Evolutionary conservation across 1,140 invertebrate genomes (phyloP).

Genomic region (Manduca sexta): DNA sequence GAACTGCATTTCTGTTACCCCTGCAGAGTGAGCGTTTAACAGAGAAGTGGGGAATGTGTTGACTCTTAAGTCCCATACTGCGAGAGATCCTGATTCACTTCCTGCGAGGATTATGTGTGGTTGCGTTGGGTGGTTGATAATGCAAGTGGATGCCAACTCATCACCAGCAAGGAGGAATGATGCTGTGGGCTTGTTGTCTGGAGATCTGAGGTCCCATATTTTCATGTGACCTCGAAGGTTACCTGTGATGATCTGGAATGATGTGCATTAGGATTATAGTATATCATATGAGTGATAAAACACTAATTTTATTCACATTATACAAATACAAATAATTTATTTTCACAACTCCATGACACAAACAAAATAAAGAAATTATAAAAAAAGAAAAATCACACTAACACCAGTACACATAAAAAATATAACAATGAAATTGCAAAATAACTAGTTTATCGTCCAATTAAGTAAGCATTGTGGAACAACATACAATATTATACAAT

Average conservation of each 20-base stretch:
- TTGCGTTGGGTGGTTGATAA: constrained; percentile 89
- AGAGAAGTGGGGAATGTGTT: constrained; percentile 86
- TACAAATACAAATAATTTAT: too few species aligned
- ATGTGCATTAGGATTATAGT: too few species aligned
- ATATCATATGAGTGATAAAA: too few species aligned
- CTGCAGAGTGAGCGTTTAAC: constrained; percentile 83
- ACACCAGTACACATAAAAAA: too few species aligned
- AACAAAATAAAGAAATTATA: too few species aligned
- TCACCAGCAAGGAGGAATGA: constrained; percentile 80
- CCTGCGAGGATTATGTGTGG: constrained; percentile 87
- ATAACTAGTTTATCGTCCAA: too few species aligned
- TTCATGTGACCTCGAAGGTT: constrained; percentile 91
- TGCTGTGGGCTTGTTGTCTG: constrained; percentile 74
- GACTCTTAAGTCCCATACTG: constrained; percentile 91
- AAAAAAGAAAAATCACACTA: too few species aligned
- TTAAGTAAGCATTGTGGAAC: too few species aligned
- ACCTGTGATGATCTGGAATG: constrained; percentile 80
- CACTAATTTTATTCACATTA: too few species aligned
- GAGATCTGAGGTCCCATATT: constrained; percentile 85
- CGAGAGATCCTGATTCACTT: constrained; percentile 85
- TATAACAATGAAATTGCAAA: too few species aligned
- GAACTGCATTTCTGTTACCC: constrained; percentile 88
- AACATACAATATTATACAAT: too few species aligned
- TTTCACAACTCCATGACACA: too few species aligned
- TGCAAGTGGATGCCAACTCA: constrained; percentile 80